Evolutionary conservation across 2,888 invertebrate genomes (phyloP), one percentile per base, ranked within the genome.

Genomic region (Drosophila gaucha): DNA sequence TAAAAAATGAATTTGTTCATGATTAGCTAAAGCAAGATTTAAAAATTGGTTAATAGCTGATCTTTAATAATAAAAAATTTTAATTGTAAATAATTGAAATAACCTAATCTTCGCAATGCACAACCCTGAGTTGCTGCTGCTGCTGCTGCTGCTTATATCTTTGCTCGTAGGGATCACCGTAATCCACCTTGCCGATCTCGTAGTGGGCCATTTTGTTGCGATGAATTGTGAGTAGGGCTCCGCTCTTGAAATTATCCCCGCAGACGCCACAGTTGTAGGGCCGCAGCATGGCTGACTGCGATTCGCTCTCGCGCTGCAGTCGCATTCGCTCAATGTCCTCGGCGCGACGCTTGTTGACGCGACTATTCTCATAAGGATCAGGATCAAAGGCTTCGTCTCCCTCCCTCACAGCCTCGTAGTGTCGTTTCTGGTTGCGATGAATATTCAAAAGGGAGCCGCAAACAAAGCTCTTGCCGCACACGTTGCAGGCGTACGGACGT

Each of bases 401-500:
- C 3, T 46, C 35, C 5, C 10, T 30, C 0, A 3, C 43, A 0
- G 39, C 30, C 26, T 62, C 63, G 9, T 72, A 94, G 86, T 95
- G 95, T 0, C 94, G 94, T 50, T 94, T 94, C 12, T 93, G 92
- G 28, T 94, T 92, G 22, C 94, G 92, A 84, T 95, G 95, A 22
- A 93, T 93, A 78, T 94, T 94, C 33, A 95, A 88, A 18, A 93
- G 93, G 8, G 93, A 93, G 1, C 94, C 93, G 92, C 95, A 95
- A 76, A 95, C 95, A 74, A 95, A 95, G 16, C 94, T 92, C 20
- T 94, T 94, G 0, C 94, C 94, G 82, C 95, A 95, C 2, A 95
- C 92, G 26, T 94, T 94, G 74, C 95, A 95, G 8, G 93, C 93
- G 76, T 94, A 94, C 0, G 94, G 94, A 63, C 94, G 94, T 78